phyloP scores from a whole-genome alignment of 1,140 invertebrate genomes.

The Cyclargus thomasi region DNA sequence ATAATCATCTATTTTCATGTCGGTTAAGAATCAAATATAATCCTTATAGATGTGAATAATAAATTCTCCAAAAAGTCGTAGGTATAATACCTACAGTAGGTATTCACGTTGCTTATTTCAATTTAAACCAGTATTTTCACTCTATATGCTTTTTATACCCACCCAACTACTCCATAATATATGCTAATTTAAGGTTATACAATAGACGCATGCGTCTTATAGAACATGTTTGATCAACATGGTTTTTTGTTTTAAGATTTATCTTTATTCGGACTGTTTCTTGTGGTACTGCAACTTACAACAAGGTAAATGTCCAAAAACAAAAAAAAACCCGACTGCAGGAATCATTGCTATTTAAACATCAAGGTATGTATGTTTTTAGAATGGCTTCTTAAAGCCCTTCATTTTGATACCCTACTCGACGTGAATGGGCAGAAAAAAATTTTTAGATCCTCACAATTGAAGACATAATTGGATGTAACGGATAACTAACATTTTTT shows the following conservation, averaged over 20 bases:
- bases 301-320: background rate
- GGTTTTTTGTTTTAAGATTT: background rate
- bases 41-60: background rate
- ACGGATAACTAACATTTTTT: too few species aligned
- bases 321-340: too few species aligned
- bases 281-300: background rate
- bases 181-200: slow-evolving; percentile 1
- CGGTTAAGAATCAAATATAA: too few species aligned
- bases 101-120: background rate
- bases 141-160: background rate
- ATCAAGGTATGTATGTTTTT: too few species aligned
- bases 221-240: background rate
- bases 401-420: too few species aligned
- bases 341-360: too few species aligned
- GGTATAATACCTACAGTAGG: background rate
- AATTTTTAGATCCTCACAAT: too few species aligned
- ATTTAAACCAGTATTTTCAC: background rate
- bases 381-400: too few species aligned
- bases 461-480: too few species aligned
- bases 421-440: too few species aligned
- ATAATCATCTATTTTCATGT: too few species aligned
- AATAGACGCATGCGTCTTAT: background rate
- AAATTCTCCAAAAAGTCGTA: background rate
- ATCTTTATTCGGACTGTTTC: background rate
- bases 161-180: background rate